Evolutionary conservation across 2,888 invertebrate genomes (phyloP).

Genomic region (Apamea crenata): DNA sequence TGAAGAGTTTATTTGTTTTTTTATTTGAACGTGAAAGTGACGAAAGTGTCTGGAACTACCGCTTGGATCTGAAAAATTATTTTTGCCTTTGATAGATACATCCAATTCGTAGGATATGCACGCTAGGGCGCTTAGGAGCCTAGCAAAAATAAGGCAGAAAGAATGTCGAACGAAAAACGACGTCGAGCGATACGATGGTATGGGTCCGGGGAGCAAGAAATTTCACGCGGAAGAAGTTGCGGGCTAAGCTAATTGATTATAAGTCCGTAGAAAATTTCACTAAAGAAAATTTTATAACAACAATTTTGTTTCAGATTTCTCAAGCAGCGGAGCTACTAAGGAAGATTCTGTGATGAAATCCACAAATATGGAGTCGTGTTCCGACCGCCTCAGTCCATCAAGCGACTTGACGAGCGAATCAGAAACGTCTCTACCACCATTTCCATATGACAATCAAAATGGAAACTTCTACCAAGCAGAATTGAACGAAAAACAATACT

Average conservation of each 20-base stretch:
- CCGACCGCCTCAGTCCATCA: slow-evolving; percentile 86
- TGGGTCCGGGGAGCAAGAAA: not conserved
- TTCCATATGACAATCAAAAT: slow-evolving; percentile 84
- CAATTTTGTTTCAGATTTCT: slow-evolving; percentile 46
- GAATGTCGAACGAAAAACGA: not conserved
- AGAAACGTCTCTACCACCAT: slow-evolving; percentile 85
- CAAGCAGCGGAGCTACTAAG: not conserved
- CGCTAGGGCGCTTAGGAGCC: too few relatives aligned
- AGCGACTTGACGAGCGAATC: slow-evolving; percentile 88
- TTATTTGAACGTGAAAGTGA: too few relatives aligned
- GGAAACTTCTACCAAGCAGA: slow-evolving; percentile 81
- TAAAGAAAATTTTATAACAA: not conserved
- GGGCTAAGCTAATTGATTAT: not conserved
- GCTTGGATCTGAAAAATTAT: too few relatives aligned
- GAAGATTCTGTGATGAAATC: slow-evolving; percentile 83
- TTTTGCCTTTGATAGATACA: too few relatives aligned
- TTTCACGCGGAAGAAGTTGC: too few relatives aligned
- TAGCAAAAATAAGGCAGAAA: not conserved
- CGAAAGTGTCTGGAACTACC: too few relatives aligned
- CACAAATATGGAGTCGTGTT: slow-evolving; percentile 87
- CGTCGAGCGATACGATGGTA: not conserved
- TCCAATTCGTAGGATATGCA: too few relatives aligned
- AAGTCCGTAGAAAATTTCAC: too few relatives aligned
- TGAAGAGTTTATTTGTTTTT: too few relatives aligned
- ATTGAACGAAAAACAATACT: slow-evolving; percentile 85